Conservation (phyloP, 1,140 invertebrate genomes). For the Drosophila nebulosa region DNA sequence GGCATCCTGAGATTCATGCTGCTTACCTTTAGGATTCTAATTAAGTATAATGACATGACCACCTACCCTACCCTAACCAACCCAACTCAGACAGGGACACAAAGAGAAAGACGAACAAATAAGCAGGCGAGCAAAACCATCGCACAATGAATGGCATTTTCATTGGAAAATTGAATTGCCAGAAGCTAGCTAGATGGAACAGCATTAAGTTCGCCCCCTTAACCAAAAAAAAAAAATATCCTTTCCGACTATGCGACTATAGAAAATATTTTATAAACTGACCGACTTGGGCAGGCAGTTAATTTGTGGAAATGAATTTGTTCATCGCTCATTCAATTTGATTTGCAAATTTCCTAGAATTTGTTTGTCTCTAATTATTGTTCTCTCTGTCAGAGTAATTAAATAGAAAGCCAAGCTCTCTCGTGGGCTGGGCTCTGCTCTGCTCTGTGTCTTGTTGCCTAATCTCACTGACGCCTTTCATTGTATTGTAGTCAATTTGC, state of each 20-base stretch:
- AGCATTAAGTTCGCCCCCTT: no score
- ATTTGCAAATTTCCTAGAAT: slow-evolving; percentile 15
- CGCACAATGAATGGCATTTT: no score
- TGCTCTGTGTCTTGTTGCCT: no score
- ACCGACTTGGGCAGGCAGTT: no score
- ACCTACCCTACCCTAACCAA: background rate
- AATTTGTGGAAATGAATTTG: background rate
- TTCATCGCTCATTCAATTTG: slow-evolving; percentile 22
- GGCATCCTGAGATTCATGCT: background rate
- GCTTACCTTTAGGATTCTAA: slow-evolving; percentile 16
- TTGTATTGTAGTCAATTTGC: background rate
- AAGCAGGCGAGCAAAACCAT: no score
- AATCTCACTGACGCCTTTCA: background rate
- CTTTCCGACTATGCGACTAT: no score
- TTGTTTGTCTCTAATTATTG: background rate
- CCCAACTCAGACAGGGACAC: background rate
- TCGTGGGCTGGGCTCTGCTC: no score
- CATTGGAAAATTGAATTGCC: no score
- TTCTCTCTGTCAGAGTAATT: slow-evolving; percentile 14
- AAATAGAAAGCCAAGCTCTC: slow-evolving; percentile 15
- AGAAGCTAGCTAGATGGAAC: no score
- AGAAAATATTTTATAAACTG: no score
- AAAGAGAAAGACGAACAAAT: background rate
- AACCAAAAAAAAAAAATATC: no score
- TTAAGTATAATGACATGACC: slow-evolving; percentile 49